phyloP scores from a whole-genome alignment of 1,140 invertebrate species.

The Chelonus insularis region DNA sequence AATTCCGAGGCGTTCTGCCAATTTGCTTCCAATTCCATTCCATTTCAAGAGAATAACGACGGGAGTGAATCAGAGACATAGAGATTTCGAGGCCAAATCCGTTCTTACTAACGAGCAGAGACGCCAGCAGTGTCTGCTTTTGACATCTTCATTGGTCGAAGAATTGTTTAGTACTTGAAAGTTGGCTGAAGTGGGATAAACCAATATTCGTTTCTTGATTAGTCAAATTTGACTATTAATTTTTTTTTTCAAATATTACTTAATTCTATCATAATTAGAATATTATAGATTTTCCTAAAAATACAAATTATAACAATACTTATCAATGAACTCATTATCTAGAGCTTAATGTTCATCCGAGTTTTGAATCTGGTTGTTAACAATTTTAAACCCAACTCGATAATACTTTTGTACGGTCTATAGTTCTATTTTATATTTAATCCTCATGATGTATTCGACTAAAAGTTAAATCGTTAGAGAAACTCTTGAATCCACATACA shows the following conservation, averaged over 20 bases:
- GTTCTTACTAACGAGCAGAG: constrained; percentile 10
- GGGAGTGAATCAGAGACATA: neutral
- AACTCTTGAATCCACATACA: neutral
- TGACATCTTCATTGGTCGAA: neutral
- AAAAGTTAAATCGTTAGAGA: neutral
- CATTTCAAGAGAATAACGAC: constrained; percentile 7
- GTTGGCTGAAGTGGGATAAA: neutral
- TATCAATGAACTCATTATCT: too few relatives aligned
- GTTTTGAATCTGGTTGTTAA: neutral
- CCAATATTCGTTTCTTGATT: too few relatives aligned
- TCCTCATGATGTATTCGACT: neutral
- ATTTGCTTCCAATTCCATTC: constrained; percentile 10
- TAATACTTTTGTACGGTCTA: neutral
- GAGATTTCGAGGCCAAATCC: constrained; percentile 7
- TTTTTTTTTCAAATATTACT: too few relatives aligned
- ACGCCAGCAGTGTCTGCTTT: constrained; percentile 1
- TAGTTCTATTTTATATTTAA: constrained; percentile 2
- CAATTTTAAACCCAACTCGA: neutral
- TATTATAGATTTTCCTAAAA: too few relatives aligned
- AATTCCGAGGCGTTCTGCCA: constrained; percentile 2
- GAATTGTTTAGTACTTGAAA: constrained; percentile 1
- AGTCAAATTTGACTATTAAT: too few relatives aligned
- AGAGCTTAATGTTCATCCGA: neutral
- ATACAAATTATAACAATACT: too few relatives aligned
- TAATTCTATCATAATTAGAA: too few relatives aligned